phyloP scores from a whole-genome alignment of 2,888 invertebrate species.

The Cecidostiba fungosa region DNA sequence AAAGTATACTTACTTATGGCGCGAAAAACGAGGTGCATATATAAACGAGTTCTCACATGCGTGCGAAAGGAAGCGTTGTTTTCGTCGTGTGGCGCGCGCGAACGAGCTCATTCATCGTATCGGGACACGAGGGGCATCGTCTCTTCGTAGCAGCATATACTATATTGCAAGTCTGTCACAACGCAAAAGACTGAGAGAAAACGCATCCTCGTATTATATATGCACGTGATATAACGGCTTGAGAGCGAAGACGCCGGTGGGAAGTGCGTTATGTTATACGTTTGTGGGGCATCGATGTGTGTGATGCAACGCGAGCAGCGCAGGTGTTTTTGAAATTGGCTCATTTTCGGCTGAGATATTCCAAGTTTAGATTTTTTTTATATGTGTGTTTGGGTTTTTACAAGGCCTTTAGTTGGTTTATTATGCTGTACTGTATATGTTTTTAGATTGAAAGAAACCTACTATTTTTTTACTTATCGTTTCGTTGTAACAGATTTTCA shows the following conservation, averaged over 20 bases:
- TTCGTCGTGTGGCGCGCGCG: constrained; percentile 33
- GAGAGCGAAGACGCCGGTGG: neutral
- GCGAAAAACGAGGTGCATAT: neutral
- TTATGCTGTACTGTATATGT: no score
- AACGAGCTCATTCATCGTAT: constrained; percentile 67
- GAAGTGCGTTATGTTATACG: neutral
- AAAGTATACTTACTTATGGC: neutral
- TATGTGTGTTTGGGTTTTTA: no score
- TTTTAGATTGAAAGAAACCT: no score
- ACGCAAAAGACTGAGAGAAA: neutral
- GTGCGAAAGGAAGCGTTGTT: constrained; percentile 35
- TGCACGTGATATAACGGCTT: neutral
- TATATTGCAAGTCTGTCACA: neutral
- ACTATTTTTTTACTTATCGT: no score
- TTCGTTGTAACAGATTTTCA: no score
- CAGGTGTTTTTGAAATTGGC: neutral
- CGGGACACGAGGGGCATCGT: constrained; percentile 24
- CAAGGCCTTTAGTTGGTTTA: no score
- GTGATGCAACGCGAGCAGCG: neutral
- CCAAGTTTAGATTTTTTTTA: no score
- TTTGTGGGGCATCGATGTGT: neutral
- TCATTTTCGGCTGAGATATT: no score
- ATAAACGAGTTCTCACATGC: neutral
- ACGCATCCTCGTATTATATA: neutral
- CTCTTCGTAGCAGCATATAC: neutral